Percentiles rank a stretch among this genome's conserved stretches.
Evolutionary conservation across 2,888 invertebrate species (phyloP).

Genomic region (Tetragonisca angustula): DNA sequence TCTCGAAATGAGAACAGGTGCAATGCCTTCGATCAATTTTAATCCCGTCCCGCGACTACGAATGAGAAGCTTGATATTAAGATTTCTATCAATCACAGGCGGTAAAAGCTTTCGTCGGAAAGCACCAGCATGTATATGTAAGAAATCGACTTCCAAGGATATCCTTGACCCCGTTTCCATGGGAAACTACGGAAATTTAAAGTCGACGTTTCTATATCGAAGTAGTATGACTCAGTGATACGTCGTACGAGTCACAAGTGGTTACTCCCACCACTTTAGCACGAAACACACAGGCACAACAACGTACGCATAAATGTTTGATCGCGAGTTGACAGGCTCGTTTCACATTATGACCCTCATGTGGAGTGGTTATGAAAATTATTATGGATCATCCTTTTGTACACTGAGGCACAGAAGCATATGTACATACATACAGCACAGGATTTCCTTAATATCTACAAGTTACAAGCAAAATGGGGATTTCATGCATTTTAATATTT

Average conservation of each 20-base stretch:
- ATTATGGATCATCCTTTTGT: neutral
- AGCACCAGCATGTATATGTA: neutral
- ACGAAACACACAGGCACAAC: neutral
- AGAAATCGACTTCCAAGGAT: slow-evolving; percentile 17
- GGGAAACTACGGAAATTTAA: slow-evolving; percentile 12
- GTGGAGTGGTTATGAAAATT: neutral
- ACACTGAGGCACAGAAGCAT: neutral
- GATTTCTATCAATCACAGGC: neutral
- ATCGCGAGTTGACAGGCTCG: slow-evolving; percentile 1
- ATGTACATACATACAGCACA: no score
- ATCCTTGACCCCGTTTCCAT: slow-evolving; percentile 53
- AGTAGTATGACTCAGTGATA: slow-evolving; percentile 54
- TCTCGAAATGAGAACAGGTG: no score
- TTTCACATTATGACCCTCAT: neutral
- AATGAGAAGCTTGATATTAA: neutral
- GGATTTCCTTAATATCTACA: no score
- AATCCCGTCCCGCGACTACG: neutral
- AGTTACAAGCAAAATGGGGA: no score
- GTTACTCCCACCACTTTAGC: neutral
- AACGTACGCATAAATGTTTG: slow-evolving; percentile 17
- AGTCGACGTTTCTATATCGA: slow-evolving; percentile 25
- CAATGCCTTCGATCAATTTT: neutral
- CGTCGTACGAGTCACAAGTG: slow-evolving; percentile 18
- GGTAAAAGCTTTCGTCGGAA: neutral
- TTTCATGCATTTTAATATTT: no score